Percentiles rank a stretch among this genome's conserved stretches.
Conservation (phyloP, 64 coral and sea anemone genomes). For the Catalaphyllia jardinei region DNA sequence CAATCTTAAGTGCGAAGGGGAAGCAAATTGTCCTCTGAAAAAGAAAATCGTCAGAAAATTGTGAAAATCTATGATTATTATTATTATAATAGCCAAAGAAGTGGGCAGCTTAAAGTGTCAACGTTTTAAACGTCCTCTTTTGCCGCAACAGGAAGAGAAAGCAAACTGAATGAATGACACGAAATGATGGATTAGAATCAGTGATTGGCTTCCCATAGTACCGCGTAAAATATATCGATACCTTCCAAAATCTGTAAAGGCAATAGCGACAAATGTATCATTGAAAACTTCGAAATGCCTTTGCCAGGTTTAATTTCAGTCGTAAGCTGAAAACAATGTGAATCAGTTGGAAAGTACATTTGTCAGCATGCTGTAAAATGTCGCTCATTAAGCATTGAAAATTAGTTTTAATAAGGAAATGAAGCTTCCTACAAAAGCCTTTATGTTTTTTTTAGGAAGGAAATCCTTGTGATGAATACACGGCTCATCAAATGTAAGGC, state of each 20-base stretch:
- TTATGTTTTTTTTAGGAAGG: not conserved
- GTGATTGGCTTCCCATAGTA: too few species aligned
- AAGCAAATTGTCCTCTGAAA: not conserved
- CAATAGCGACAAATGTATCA: not conserved
- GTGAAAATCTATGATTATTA: not conserved
- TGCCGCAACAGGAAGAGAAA: too few species aligned
- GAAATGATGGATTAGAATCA: too few species aligned
- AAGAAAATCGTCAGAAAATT: not conserved
- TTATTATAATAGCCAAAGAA: too few species aligned
- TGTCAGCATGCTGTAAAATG: conserved; percentile 9
- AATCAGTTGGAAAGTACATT: not conserved
- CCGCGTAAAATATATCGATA: too few species aligned
- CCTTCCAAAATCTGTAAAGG: too few species aligned
- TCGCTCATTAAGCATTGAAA: not conserved
- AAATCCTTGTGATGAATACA: conserved; percentile 8
- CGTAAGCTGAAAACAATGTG: not conserved
- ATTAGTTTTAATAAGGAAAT: conserved; percentile 17
- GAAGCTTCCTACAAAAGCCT: not conserved
- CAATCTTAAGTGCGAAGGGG: not conserved
- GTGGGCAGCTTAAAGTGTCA: too few species aligned
- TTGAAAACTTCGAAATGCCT: not conserved
- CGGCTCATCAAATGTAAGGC: not conserved
- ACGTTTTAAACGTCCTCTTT: too few species aligned
- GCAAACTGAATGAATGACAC: too few species aligned
- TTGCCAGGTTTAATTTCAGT: not conserved